phyloP scores from a whole-genome alignment of 2,113 vertebrate species.

The Phalacrocorax pelagicus region DNA sequence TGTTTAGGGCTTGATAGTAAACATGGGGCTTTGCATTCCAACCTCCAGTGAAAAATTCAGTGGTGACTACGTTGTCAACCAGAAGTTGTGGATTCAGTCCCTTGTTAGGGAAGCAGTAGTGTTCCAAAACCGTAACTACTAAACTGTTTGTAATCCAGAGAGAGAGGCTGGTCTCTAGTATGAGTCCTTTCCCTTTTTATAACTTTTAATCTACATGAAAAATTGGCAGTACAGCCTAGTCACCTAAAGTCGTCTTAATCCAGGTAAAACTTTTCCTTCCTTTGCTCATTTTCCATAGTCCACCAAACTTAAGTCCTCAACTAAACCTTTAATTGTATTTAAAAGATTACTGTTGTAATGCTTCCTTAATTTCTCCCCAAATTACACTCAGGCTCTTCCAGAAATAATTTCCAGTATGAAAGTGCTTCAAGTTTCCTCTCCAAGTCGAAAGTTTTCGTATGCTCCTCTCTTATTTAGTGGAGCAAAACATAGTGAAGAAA shows the following conservation, averaged over 20 bases:
- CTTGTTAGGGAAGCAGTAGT: not conserved
- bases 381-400: not conserved
- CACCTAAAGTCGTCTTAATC: not conserved
- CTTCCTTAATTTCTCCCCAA: not conserved
- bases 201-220: not conserved
- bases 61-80: not conserved
- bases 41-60: not conserved
- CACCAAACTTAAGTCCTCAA: not conserved
- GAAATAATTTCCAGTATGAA: not conserved
- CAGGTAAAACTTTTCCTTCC: not conserved
- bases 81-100: not conserved
- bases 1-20: not conserved
- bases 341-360: not conserved
- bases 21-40: not conserved
- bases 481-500: not conserved
- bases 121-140: not conserved
- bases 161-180: not conserved
- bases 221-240: not conserved
- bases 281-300: not conserved
- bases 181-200: not conserved
- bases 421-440: not conserved
- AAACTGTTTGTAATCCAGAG: not conserved
- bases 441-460: not conserved
- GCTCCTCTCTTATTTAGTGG: not conserved
- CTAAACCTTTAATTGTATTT: not conserved